Conservation (phyloP, 2,113 vertebrate genomes). For the Pomatorhinus ruficollis region DNA sequence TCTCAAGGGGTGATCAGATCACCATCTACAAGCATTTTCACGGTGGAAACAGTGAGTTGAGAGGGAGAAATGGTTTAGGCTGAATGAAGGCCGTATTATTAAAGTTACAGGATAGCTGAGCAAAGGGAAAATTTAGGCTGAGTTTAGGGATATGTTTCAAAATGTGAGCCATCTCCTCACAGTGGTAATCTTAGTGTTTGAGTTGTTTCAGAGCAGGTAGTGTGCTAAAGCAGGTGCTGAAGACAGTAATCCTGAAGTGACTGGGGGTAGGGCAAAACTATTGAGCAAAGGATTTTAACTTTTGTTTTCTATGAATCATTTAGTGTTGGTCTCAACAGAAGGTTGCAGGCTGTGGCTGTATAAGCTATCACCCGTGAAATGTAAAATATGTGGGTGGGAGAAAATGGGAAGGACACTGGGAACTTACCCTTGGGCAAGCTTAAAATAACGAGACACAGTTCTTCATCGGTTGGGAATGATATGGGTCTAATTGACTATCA, state of each 20-base stretch:
- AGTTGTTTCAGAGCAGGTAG: neutral
- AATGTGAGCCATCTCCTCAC: neutral
- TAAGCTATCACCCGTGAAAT: neutral
- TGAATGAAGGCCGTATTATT: neutral
- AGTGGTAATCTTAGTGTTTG: neutral
- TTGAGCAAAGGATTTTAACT: constrained; percentile 22
- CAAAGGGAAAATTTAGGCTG: constrained; percentile 19
- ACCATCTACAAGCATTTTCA: constrained; percentile 6
- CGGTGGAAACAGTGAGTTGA: neutral
- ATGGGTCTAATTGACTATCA: constrained; percentile 59
- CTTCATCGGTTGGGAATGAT: constrained; percentile 48
- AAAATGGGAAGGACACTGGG: constrained; percentile 35
- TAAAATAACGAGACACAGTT: constrained; percentile 41
- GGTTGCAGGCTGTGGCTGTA: neutral
- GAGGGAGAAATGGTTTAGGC: constrained; percentile 12
- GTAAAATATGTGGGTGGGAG: constrained; percentile 40
- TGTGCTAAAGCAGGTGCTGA: neutral
- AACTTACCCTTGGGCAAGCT: constrained; percentile 44
- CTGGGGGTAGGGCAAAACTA: neutral
- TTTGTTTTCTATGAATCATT: constrained; percentile 40
- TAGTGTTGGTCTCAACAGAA: constrained; percentile 18
- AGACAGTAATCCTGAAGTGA: constrained; percentile 2
- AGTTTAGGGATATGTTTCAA: constrained; percentile 5
- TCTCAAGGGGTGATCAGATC: constrained; percentile 18
- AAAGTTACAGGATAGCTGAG: constrained; percentile 13